Evolutionary conservation across 2,797 vertebrate species (phyloP), one percentile per base, ranked within the genome.

Genomic region (Eupleurogrammus muticus): DNA sequence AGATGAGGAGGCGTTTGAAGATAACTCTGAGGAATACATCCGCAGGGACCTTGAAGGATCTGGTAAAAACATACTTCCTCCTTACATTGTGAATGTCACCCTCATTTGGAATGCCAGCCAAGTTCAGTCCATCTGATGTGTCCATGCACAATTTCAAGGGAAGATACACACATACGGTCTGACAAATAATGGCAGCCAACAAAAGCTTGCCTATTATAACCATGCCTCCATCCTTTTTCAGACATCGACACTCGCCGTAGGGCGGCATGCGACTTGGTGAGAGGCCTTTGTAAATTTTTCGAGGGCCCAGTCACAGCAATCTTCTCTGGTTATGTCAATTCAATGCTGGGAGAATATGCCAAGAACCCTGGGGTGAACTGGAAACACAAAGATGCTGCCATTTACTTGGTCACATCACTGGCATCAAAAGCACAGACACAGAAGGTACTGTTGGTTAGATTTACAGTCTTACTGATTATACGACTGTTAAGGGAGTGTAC

Each of bases 381-480:
- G 98, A 99, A 99, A 81, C 98, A 99, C 90, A 99, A 99, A 90
- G 98, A 99, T 77, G 97, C 97, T 51, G 97, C 98, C 40, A 99
- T 99, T 91, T 99, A 99, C 87, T 92, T 99, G 70, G 98, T 99
- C 77, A 99, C 98, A 0, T 99, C 98, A 11, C 92, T 99, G 85
- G 98, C 98, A 12, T 99, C 98, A 4, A 99, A 99, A 94, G 98
- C 97, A 57, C 98, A 99, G 78, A 99, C 98, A 3, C 97, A 99
- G 86, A 99, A 99, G 97, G 98, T 99, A 86, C 13, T 12, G 21
- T 17, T 21, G 5, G 40, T 4, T 48, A 5, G 2, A n/a, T 34
- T 32, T 50, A 46, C 13, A 24, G 3, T 1, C 9, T 21, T 54
- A 51, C 40, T 73, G 28, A 44, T 21, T 44, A 24, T 42, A 20